Conservation (phyloP, 2,113 vertebrate genomes). For the Terrapene triunguis region DNA sequence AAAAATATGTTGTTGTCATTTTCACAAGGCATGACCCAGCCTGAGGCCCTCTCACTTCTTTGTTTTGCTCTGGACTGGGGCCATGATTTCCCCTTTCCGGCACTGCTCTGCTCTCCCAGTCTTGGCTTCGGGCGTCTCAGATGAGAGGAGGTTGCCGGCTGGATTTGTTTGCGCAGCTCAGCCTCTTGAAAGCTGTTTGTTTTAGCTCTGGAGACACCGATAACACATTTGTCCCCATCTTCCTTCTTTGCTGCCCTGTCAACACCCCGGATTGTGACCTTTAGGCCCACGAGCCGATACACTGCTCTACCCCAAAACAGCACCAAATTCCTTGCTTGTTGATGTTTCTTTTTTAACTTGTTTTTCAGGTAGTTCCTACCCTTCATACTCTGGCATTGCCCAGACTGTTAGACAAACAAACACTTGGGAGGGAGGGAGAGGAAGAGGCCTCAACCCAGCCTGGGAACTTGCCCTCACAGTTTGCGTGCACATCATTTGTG, state of each 20-base stretch:
- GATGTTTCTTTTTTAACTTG: slow-evolving; percentile 33
- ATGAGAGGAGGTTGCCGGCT: background rate
- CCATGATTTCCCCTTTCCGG: background rate
- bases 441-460: background rate
- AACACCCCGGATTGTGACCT: background rate
- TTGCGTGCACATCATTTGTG: background rate
- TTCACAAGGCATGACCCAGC: slow-evolving; percentile 4
- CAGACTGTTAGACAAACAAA: slow-evolving; percentile 18
- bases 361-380: slow-evolving; percentile 63
- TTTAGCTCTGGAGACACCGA: background rate
- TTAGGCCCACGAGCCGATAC: background rate
- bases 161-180: background rate
- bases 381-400: slow-evolving; percentile 44
- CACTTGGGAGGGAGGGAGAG: background rate
- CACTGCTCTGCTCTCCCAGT: background rate
- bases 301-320: background rate
- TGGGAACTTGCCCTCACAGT: background rate
- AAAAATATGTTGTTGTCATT: background rate
- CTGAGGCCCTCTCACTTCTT: background rate
- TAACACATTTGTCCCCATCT: background rate
- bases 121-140: background rate
- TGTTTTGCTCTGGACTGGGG: background rate
- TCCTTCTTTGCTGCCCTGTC: slow-evolving; percentile 3
- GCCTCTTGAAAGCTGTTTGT: background rate
- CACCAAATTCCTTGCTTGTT: background rate